Evolutionary conservation across 2,797 vertebrate species (phyloP).

Genomic region (Lindbergichthys nudifrons): DNA sequence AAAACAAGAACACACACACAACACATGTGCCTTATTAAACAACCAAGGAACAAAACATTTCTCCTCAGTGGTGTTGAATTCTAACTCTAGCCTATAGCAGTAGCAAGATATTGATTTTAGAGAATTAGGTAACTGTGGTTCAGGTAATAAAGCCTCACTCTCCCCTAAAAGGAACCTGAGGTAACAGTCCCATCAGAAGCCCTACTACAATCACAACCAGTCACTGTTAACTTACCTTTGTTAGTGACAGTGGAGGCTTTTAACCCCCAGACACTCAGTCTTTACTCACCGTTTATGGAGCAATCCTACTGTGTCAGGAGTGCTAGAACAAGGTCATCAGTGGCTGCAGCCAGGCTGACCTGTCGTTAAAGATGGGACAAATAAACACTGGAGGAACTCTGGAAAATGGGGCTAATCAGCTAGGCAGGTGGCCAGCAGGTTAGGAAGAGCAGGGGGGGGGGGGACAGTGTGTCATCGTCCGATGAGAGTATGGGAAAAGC

Average conservation of each 20-base stretch:
- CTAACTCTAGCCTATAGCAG: conserved; percentile 24
- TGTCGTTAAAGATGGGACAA: conserved; percentile 74
- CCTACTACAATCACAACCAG: conserved; percentile 70
- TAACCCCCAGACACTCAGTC: conserved; percentile 68
- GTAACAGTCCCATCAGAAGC: conserved; percentile 53
- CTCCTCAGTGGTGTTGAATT: conserved; percentile 30
- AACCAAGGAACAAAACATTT: conserved; percentile 18
- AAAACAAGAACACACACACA: background rate
- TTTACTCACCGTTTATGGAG: conserved; percentile 79
- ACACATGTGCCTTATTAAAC: conserved; percentile 2
- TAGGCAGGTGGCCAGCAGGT: conserved; percentile 43
- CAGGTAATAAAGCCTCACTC: conserved; percentile 53
- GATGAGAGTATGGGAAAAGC: conserved; percentile 1
- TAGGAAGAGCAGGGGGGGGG: conserved; percentile 10
- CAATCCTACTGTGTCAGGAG: conserved; percentile 75
- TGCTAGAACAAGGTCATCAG: conserved; percentile 81
- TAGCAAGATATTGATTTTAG: conserved; percentile 62
- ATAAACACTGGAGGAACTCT: conserved; percentile 73
- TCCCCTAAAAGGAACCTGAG: conserved; percentile 45
- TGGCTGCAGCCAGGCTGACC: conserved; percentile 70
- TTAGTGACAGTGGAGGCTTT: conserved; percentile 71
- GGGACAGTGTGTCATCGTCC: too few species aligned
- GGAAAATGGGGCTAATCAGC: conserved; percentile 62
- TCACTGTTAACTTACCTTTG: conserved; percentile 78
- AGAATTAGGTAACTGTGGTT: conserved; percentile 42